phyloP scores from a whole-genome alignment of 2,113 vertebrate species.

The Picathartes gymnocephalus region DNA sequence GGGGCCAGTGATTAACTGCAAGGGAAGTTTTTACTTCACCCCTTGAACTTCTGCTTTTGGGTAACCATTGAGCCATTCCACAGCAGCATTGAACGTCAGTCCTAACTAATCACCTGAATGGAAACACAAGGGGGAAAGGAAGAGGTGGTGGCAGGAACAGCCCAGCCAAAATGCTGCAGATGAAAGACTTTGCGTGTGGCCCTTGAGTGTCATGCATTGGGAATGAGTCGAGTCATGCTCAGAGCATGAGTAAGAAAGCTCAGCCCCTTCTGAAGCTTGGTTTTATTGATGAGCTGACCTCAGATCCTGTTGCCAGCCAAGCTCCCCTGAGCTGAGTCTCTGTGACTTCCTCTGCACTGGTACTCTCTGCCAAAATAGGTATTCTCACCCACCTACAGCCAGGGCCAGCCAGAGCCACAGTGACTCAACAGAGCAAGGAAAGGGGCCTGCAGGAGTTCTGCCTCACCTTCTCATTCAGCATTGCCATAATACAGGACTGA shows the following conservation, averaged over 20 bases:
- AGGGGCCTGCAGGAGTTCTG: neutral
- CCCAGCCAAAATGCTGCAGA: neutral
- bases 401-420: neutral
- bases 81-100: neutral
- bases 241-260: slow-evolving; percentile 35
- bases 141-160: neutral
- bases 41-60: neutral
- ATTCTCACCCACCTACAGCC: neutral
- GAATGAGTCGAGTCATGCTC: neutral
- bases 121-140: neutral
- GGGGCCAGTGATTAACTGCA: neutral
- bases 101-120: neutral
- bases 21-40: neutral
- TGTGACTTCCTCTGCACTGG: neutral
- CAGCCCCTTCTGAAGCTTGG: neutral
- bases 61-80: neutral
- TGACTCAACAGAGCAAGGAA: slow-evolving; percentile 7
- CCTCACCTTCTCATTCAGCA: neutral
- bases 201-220: accelerated
- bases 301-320: neutral
- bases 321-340: neutral
- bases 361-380: neutral
- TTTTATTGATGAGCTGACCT: slow-evolving; percentile 1
- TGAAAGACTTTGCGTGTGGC: neutral
- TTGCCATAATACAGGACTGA: neutral